Percentiles rank a stretch among this genome's conserved stretches.
These are phyloP conservation scores for Drosophila macrospina DNA, from an alignment of 2,888 invertebrate genomes.

Conservation along the genomic window DNA sequence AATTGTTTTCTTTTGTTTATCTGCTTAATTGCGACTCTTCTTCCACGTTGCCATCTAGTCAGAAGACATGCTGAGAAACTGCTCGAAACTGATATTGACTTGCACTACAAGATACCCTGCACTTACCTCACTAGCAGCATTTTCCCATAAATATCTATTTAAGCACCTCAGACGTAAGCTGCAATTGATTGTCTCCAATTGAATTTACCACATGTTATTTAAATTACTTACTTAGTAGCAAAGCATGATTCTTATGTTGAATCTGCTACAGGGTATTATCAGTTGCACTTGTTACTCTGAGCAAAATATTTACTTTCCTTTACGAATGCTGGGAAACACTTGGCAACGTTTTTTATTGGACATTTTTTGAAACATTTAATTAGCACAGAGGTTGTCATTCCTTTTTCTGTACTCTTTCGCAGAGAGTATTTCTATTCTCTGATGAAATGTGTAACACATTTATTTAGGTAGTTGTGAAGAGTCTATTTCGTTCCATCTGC, in stretches of 20 bases:
- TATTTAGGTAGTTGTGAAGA: neutral
- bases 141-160: neutral
- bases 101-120: slow-evolving; percentile 20
- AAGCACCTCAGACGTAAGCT: neutral
- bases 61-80: slow-evolving; percentile 23
- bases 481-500: neutral
- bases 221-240: neutral
- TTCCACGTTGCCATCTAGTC: slow-evolving; percentile 26
- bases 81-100: neutral
- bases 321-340: slow-evolving; percentile 17
- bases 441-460: slow-evolving; percentile 4
- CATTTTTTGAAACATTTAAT: slow-evolving; percentile 62
- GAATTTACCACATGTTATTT: neutral
- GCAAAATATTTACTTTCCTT: slow-evolving; percentile 32
- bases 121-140: neutral
- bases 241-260: neutral
- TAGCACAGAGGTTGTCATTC: slow-evolving; percentile 23
- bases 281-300: neutral
- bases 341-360: slow-evolving; percentile 45
- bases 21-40: slow-evolving; percentile 67
- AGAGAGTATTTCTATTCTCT: neutral
- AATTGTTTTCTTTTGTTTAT: slow-evolving; percentile 76
- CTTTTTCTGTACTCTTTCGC: neutral
- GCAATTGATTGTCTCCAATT: neutral
- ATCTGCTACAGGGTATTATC: slow-evolving; percentile 8